Evolutionary conservation across 2,797 vertebrate genomes (phyloP).

Genomic region (Sarcoramphus papa): DNA sequence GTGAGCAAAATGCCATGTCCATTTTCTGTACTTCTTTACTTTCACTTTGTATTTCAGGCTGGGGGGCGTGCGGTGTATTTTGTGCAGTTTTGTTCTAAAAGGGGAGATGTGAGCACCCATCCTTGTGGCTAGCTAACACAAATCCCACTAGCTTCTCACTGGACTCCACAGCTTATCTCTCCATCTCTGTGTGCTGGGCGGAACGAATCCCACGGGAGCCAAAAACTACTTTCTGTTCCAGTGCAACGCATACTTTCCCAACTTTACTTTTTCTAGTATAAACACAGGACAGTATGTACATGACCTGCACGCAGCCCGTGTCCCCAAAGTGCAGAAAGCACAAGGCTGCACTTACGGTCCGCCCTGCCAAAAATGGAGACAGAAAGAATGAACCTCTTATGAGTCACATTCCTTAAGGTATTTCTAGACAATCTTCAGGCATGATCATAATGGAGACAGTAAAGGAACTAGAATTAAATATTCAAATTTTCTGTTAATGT

Average conservation of each 20-base stretch:
- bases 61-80: background rate
- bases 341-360: background rate
- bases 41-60: background rate
- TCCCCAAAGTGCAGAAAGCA: background rate
- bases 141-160: background rate
- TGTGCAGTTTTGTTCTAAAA: background rate
- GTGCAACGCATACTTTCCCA: background rate
- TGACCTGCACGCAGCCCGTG: background rate
- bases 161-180: background rate
- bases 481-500: background rate
- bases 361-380: background rate
- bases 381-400: background rate
- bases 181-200: background rate
- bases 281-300: background rate
- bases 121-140: background rate
- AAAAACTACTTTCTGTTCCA: background rate
- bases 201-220: background rate
- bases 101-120: background rate
- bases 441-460: background rate
- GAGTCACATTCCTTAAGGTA: background rate
- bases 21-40: background rate
- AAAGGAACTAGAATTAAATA: background rate
- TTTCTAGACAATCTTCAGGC: background rate
- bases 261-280: background rate
- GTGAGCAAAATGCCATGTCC: background rate